Evolutionary conservation across 2,113 vertebrate genomes (phyloP), one percentile per base, ranked within the genome.

Genomic region (Sceloporus undulatus): DNA sequence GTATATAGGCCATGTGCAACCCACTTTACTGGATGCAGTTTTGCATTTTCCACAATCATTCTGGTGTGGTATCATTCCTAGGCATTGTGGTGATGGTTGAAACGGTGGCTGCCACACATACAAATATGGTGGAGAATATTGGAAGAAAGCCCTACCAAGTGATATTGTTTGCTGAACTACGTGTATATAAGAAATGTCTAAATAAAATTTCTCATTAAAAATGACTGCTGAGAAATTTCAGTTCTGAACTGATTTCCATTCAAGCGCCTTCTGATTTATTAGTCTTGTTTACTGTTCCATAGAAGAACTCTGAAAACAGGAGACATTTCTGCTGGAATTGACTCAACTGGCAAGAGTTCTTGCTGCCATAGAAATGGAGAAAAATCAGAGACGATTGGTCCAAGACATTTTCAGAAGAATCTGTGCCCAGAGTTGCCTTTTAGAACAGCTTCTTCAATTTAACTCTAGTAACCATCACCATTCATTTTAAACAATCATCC

Each of bases 341-440:
- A 85, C 73, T 66, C 71, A 90, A 27, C 13, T 87, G 34, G n/a
- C 40, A 91, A 9, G 13, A 71, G 29, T 91, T 89, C 21, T 87
- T 79, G 62, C 83, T 52, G 56, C 48, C 9, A 62, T 0, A 83
- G 34, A 84, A 91, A 87, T 91, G 79, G 42, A 48, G 82, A 59
- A 27, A 90, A 85, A 88, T 62, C 48, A 73, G 8, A 25, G 3
- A 34, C 9, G 1, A 81, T 40, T 86, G n/a, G 62, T 10, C 59
- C 88, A 82, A 90, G 75, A 27, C 11, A 54, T 68, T 66, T 88
- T 34, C n/a, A 70, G 54, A 82, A 89, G 42, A 34, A 29, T 90
- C n/a, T 89, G 25, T 89, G 29, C 71, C 16, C 14, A 87, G 62
- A 71, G 0, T 0, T 81, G 87, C 80, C 71, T 70, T 27, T 85